Evolutionary conservation across 1,140 invertebrate genomes (phyloP).

Genomic region (Hylaeus volcanicus): DNA sequence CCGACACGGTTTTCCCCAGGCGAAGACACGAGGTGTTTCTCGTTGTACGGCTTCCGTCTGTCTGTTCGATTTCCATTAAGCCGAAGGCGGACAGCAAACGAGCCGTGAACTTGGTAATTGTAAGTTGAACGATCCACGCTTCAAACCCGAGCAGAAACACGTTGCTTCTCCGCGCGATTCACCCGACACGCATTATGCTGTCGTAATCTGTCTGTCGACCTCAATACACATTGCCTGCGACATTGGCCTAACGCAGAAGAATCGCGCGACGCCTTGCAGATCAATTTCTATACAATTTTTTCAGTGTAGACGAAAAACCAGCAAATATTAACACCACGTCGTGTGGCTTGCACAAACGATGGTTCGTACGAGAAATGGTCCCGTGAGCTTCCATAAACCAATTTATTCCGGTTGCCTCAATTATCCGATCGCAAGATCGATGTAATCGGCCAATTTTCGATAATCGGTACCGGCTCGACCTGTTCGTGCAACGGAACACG

Average conservation of each 20-base stretch:
- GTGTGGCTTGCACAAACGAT: too few relatives aligned
- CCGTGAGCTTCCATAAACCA: neutral
- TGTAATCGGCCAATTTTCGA: conserved; percentile 17
- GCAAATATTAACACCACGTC: too few relatives aligned
- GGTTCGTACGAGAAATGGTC: too few relatives aligned
- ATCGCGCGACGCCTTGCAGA: too few relatives aligned
- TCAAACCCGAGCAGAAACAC: conserved; percentile 24
- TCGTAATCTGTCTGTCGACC: conserved; percentile 41
- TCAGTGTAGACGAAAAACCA: too few relatives aligned
- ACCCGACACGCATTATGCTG: conserved; percentile 53
- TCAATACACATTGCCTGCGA: conserved; percentile 40
- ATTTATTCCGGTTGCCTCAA: conserved; percentile 3
- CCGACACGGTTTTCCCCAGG: conserved; percentile 23
- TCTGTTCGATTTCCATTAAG: conserved; percentile 51
- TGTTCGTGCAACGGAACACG: conserved; percentile 27
- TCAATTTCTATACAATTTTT: too few relatives aligned
- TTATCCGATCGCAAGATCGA: neutral
- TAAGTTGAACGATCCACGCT: conserved; percentile 48
- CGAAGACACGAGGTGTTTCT: conserved; percentile 13
- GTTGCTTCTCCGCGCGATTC: conserved; percentile 27
- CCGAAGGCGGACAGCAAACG: conserved; percentile 51
- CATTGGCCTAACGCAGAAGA: neutral
- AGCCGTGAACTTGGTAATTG: conserved; percentile 66
- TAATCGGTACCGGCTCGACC: conserved; percentile 30
- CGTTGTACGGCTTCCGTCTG: conserved; percentile 32